Conservation (phyloP, 1,140 invertebrate genomes). For the Ylistrum balloti region DNA sequence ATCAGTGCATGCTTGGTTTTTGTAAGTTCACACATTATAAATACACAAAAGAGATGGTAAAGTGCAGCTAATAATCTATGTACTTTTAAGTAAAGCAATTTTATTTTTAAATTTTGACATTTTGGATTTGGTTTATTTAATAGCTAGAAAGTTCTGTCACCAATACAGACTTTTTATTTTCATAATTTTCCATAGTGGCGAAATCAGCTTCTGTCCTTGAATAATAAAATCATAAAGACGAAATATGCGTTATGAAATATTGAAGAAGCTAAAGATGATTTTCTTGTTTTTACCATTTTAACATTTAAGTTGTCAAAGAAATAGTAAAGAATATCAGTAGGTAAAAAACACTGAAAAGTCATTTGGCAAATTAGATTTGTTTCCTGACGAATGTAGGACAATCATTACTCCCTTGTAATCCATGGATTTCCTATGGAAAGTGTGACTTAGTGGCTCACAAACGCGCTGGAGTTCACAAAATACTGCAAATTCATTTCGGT, state of each 20-base stretch:
- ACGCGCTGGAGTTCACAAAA: not conserved
- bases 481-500: slow-evolving; percentile 4
- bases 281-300: not conserved
- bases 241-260: not conserved
- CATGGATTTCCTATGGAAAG: not conserved
- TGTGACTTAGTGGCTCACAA: not conserved
- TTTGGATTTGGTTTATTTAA: no score
- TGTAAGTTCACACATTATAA: not conserved
- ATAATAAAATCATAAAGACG: not conserved
- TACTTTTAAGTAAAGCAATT: slow-evolving; percentile 9
- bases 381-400: not conserved
- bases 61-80: not conserved
- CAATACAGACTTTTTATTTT: no score
- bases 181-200: no score
- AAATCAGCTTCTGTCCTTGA: not conserved
- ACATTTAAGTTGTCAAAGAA: not conserved
- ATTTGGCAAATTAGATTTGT: slow-evolving; percentile 25
- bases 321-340: not conserved
- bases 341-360: slow-evolving; percentile 1
- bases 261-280: not conserved
- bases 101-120: not conserved
- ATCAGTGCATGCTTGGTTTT: not conserved
- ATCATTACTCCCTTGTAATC: not conserved
- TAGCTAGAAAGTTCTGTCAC: no score
- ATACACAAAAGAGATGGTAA: not conserved